Evolutionary conservation across 1,140 invertebrate species (phyloP), one percentile per base, ranked within the genome.

Genomic region (Drosophila kohkoa): DNA sequence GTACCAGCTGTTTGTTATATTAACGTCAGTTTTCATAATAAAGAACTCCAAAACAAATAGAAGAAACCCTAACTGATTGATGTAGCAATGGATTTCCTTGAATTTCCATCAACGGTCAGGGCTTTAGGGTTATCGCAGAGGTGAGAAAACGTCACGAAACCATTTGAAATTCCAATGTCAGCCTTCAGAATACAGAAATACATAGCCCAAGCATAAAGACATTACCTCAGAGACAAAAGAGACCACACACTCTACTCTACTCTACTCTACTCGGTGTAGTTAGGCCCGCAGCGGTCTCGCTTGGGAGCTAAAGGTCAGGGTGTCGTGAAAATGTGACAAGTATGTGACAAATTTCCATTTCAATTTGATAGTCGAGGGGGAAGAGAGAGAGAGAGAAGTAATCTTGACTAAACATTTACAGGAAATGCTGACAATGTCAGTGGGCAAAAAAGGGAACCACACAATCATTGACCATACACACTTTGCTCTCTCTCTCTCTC

Each of bases 101-200:
- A 57, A 41, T 43, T 57, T 11, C 35, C 5, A n/a, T 43, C 11
- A 43, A 43, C 43, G 35, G 30, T 2, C 30, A 2, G 32, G 2
- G 2, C 13, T 13, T n/a, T 52, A 13, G n/a, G 25, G 4, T 5
- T 28, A 51, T 8, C 20, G n/a, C 10, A 28, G 1, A 30, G 11
- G 5, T 13, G 13, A 54, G 28, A 54, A 28, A 52, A n/a, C 41
- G 41, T n/a, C 41, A 57, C 16, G 20, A 20, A 11, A 57, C 16
- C n/a, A 43, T 43, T 43, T 54, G n/a, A 70, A 75, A 58, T 71
- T 75, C 65, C 73, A 75, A 75, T 75, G 73, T 60, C 67, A 65
- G 54, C 13, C 57, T n/a, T 15, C 7, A 1, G 45, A 20, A 45
- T 41, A 10, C n/a, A 13, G 28, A 54, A 65, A 30, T 38, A 66